Conservation (phyloP, 2,797 vertebrate genomes). For the Lutjanus campechanus region DNA sequence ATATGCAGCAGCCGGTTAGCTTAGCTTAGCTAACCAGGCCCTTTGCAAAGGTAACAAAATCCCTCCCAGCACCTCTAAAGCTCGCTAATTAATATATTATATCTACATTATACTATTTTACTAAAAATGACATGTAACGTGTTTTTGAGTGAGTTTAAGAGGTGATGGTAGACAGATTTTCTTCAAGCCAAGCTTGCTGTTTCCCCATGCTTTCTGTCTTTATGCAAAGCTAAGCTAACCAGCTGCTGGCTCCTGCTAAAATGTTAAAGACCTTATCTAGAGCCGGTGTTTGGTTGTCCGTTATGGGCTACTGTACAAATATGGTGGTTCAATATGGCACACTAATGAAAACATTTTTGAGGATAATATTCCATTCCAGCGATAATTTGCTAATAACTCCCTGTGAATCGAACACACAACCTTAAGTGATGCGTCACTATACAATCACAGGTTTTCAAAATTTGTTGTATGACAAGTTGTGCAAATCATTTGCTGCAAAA, state of each 20-base stretch:
- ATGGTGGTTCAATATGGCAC: too few species aligned
- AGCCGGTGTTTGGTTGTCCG: too few species aligned
- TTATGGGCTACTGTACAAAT: too few species aligned
- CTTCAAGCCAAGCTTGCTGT: too few species aligned
- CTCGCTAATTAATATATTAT: neutral
- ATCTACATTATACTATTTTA: neutral
- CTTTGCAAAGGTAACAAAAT: neutral
- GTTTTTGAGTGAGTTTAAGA: neutral
- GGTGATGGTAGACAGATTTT: neutral
- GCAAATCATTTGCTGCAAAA: neutral
- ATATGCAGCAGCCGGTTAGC: neutral
- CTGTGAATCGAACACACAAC: too few species aligned
- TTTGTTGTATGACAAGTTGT: neutral
- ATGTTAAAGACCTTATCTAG: too few species aligned
- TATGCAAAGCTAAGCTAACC: neutral
- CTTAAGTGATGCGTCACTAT: too few species aligned
- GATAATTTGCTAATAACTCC: too few species aligned
- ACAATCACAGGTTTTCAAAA: neutral
- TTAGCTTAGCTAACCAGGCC: neutral
- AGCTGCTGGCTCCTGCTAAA: neutral
- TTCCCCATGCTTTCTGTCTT: neutral
- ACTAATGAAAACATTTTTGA: too few species aligned
- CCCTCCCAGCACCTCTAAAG: neutral
- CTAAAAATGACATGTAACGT: neutral
- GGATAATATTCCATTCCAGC: too few species aligned